Conservation (phyloP, 2,888 invertebrate species). For the Bellardia bayeri region DNA sequence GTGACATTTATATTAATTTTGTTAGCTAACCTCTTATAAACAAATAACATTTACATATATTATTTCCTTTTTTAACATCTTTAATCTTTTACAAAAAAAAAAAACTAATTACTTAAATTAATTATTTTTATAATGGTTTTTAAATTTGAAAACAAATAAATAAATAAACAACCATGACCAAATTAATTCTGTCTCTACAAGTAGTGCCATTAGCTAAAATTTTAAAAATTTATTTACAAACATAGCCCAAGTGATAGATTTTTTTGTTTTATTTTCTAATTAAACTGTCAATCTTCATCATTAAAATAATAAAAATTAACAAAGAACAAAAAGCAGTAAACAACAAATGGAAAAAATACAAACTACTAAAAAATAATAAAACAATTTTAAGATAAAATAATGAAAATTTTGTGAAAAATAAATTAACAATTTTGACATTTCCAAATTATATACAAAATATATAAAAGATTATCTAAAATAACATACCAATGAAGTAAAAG, state of each 20-base stretch:
- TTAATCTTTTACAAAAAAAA: not conserved
- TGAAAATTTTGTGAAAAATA: slow-evolving; percentile 27
- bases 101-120: slow-evolving; percentile 8
- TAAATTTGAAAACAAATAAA: not conserved
- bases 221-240: slow-evolving; percentile 23
- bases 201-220: not conserved
- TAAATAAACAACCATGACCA: slow-evolving; percentile 28
- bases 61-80: not conserved
- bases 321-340: not conserved
- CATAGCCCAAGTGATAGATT: slow-evolving; percentile 11
- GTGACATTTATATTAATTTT: too few relatives aligned
- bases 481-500: not conserved
- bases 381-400: slow-evolving; percentile 13
- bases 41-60: not conserved
- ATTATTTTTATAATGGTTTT: not conserved
- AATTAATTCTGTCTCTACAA: not conserved
- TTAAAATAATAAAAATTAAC: slow-evolving; percentile 26
- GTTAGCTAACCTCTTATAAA: not conserved
- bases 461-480: slow-evolving; percentile 27
- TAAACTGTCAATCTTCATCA: slow-evolving; percentile 71
- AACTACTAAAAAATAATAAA: not conserved
- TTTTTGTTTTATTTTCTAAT: slow-evolving; percentile 44
- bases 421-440: slow-evolving; percentile 57
- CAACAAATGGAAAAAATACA: not conserved
- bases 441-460: slow-evolving; percentile 21